Percentiles rank a stretch among this genome's conserved stretches.
These are phyloP conservation scores for Hypotaenidia philippensis DNA, from an alignment of 2,797 vertebrate genomes.

Conservation along the genomic window DNA sequence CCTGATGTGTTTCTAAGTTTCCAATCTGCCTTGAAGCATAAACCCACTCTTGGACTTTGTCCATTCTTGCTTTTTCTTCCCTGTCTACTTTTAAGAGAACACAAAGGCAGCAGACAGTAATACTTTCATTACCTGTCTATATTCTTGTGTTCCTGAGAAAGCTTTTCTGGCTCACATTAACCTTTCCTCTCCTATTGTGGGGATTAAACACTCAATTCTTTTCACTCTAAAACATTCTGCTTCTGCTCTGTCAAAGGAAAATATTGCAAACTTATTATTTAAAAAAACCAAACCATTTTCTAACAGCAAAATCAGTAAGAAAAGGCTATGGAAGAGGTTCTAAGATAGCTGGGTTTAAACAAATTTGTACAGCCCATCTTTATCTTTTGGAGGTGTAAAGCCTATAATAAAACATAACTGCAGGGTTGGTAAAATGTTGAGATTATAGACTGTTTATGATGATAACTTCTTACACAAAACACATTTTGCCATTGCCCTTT, in stretches of 20 bases:
- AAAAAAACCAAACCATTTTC: neutral
- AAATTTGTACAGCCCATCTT: neutral
- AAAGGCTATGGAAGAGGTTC: neutral
- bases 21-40: neutral
- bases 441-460: neutral
- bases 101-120: neutral
- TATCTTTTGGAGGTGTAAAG: neutral
- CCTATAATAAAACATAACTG: neutral
- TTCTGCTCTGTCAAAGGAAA: neutral
- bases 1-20: neutral
- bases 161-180: neutral
- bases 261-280: neutral
- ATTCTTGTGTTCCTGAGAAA: neutral
- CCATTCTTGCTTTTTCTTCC: neutral
- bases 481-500: neutral
- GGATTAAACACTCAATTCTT: neutral
- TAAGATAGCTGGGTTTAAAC: neutral
- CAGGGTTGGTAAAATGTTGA: neutral
- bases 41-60: neutral
- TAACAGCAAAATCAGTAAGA: neutral
- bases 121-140: neutral
- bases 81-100: neutral
- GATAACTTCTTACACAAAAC: neutral
- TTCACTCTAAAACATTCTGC: neutral
- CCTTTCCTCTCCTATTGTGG: neutral